Evolutionary conservation across 2,113 vertebrate species (phyloP).

Genomic region (Electrona antarctica): DNA sequence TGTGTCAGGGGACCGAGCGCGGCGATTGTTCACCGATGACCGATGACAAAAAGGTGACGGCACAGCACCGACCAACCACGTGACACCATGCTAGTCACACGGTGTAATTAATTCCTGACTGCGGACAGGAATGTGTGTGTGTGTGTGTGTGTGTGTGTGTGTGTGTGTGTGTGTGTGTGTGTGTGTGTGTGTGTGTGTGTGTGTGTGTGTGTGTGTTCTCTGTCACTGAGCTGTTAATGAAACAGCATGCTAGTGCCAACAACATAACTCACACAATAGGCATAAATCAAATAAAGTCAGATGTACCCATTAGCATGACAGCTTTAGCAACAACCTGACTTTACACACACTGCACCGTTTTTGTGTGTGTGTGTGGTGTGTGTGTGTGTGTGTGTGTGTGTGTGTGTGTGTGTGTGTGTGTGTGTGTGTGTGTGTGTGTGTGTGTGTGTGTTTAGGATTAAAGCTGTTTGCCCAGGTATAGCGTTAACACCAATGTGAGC

Average conservation of each 20-base stretch:
- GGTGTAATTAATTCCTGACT: background rate
- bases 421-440: background rate
- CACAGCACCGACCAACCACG: background rate
- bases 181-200: background rate
- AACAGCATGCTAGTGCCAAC: conserved; percentile 8
- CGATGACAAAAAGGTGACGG: no score
- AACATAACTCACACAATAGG: background rate
- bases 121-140: background rate
- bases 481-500: no score
- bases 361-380: conserved; percentile 8
- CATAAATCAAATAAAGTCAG: no score
- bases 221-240: conserved; percentile 28
- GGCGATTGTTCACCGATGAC: no score
- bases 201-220: background rate
- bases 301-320: no score
- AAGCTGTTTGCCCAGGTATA: no score
- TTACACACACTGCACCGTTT: background rate
- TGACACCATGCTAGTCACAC: background rate
- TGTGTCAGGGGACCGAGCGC: no score
- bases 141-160: background rate
- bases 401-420: background rate
- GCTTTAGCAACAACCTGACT: no score
- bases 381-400: background rate
- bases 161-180: conserved; percentile 6
- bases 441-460: no score